phyloP scores from a whole-genome alignment of 2,113 vertebrate species.

The Saccopteryx leptura region DNA sequence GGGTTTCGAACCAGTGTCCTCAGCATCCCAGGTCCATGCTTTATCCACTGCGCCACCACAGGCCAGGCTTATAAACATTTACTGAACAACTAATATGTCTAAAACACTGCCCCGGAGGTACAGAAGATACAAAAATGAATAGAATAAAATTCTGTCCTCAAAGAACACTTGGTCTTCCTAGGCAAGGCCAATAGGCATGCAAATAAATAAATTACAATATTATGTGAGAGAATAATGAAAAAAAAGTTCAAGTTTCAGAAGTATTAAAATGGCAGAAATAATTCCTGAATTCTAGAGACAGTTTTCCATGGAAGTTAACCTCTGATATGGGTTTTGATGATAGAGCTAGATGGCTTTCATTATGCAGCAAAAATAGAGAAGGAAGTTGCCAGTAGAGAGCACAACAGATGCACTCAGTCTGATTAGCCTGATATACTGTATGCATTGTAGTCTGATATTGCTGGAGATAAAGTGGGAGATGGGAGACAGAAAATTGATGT shows the following conservation, averaged over 20 bases:
- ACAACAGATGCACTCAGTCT: neutral
- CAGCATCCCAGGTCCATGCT: no score
- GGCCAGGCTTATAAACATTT: neutral
- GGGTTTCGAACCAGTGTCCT: no score
- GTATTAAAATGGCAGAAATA: neutral
- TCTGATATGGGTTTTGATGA: neutral
- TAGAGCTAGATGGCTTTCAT: slow-evolving; percentile 20
- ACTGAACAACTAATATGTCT: neutral
- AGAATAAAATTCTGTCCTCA: neutral
- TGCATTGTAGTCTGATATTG: neutral
- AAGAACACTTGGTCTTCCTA: neutral
- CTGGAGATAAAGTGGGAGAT: neutral
- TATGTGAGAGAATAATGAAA: neutral
- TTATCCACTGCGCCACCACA: no score
- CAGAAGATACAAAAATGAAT: neutral
- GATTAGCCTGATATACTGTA: neutral
- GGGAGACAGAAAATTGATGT: neutral
- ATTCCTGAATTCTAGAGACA: neutral
- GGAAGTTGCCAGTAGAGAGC: neutral
- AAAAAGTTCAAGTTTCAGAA: slow-evolving; percentile 38
- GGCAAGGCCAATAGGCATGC: neutral
- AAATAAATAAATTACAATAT: slow-evolving; percentile 36
- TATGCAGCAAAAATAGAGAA: slow-evolving; percentile 24
- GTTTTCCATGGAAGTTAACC: neutral
- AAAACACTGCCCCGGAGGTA: neutral